phyloP scores from a whole-genome alignment of 2,888 invertebrate species.

The Phyto melanocephala region DNA sequence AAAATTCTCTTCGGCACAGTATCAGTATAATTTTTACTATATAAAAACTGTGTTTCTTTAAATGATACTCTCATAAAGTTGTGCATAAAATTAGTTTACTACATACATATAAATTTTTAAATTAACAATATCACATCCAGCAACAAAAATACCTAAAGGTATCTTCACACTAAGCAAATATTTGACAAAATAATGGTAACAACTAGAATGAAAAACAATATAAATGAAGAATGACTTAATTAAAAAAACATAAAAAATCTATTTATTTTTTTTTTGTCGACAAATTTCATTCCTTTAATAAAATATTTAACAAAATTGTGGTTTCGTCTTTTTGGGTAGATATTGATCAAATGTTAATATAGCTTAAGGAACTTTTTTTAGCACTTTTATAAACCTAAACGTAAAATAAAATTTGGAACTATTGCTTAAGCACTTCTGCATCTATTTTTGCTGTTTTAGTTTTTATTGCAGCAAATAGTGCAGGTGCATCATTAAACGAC shows the following conservation, averaged over 20 bases:
- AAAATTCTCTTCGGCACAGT: not conserved
- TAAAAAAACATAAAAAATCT: no score
- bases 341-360: no score
- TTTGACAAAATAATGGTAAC: no score
- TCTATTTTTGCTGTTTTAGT: no score
- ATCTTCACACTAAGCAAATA: no score
- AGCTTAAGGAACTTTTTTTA: not conserved
- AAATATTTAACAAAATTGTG: no score
- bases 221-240: no score
- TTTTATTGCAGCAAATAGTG: slow-evolving; percentile 8
- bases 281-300: no score
- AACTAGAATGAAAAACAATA: no score
- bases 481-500: slow-evolving; percentile 39
- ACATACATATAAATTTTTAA: slow-evolving; percentile 28
- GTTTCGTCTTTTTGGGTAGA: no score
- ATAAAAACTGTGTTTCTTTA: slow-evolving; percentile 37
- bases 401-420: slow-evolving; percentile 17
- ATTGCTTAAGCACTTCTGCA: slow-evolving; percentile 3
- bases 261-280: no score
- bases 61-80: slow-evolving; percentile 54
- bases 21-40: slow-evolving; percentile 35
- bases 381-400: not conserved
- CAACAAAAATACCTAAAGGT: not conserved
- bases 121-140: not conserved
- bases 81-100: slow-evolving; percentile 41